phyloP scores from a whole-genome alignment of 2,888 invertebrate genomes.

The Megastigmus dorsalis region DNA sequence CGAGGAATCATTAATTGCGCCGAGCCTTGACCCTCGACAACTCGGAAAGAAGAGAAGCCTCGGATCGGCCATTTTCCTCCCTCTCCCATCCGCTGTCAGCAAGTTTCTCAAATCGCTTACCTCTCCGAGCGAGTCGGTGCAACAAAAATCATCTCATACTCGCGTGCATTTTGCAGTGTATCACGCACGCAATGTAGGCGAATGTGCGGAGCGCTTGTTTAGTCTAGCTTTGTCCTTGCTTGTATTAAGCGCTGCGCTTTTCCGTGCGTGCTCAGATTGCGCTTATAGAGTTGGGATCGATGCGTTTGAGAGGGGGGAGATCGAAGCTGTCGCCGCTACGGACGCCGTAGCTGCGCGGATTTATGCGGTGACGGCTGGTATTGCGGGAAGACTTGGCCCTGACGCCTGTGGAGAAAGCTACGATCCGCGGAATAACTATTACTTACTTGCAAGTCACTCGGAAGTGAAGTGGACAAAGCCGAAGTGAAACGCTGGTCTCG shows the following conservation, averaged over 20 bases:
- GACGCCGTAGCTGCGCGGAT: neutral
- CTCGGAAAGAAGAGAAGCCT: neutral
- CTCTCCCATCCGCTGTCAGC: neutral
- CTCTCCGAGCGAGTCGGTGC: neutral
- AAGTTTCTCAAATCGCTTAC: slow-evolving; percentile 32
- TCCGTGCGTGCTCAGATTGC: too few relatives aligned
- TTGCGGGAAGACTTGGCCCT: neutral
- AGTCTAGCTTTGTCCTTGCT: slow-evolving; percentile 34
- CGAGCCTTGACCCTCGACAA: slow-evolving; percentile 44
- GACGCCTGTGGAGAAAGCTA: too few relatives aligned
- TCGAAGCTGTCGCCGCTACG: neutral
- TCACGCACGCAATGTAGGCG: too few relatives aligned
- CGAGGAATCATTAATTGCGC: slow-evolving; percentile 45
- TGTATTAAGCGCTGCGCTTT: neutral
- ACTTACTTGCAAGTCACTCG: too few relatives aligned
- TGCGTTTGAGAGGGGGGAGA: too few relatives aligned
- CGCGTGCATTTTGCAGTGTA: too few relatives aligned
- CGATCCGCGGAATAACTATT: too few relatives aligned
- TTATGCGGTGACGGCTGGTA: neutral
- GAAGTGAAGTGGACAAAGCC: too few relatives aligned
- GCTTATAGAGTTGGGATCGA: too few relatives aligned
- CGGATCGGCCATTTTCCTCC: neutral
- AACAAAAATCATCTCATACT: too few relatives aligned
- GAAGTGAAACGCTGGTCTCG: too few relatives aligned
- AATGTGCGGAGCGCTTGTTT: slow-evolving; percentile 2